These are phyloP conservation scores for Alsophila aescularia DNA, from an alignment of 2,888 invertebrate species.

Conservation along the genomic window DNA sequence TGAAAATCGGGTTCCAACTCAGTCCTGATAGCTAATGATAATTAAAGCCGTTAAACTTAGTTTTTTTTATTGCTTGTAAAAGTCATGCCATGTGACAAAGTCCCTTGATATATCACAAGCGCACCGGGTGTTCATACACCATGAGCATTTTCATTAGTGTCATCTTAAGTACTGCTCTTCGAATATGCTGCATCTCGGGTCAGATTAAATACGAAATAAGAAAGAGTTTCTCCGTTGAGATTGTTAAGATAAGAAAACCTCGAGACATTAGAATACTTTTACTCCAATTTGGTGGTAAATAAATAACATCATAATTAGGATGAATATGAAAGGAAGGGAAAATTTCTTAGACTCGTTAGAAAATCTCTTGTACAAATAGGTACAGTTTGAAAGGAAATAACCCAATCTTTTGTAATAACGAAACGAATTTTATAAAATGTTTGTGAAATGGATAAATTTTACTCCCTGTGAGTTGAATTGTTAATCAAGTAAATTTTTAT, in stretches of 20 bases:
- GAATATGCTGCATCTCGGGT: slow-evolving; percentile 44
- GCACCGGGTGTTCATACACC: neutral
- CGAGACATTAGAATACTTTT: slow-evolving; percentile 39
- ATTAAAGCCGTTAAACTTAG: too few relatives aligned
- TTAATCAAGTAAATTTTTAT: slow-evolving; percentile 10
- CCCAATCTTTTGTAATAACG: neutral
- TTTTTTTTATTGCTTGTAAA: too few relatives aligned
- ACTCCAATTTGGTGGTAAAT: slow-evolving; percentile 30
- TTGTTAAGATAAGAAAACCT: slow-evolving; percentile 51
- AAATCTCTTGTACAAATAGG: neutral
- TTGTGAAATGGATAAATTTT: slow-evolving; percentile 6
- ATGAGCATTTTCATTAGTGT: neutral
- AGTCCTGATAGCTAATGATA: too few relatives aligned
- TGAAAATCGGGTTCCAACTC: too few relatives aligned
- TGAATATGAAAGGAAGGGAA: slow-evolving; percentile 11
- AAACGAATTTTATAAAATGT: too few relatives aligned
- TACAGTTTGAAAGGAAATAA: slow-evolving; percentile 8
- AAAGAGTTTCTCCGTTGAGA: slow-evolving; percentile 57
- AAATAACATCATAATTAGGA: slow-evolving; percentile 31
- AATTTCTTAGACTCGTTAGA: slow-evolving; percentile 9
- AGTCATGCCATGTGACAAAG: too few relatives aligned
- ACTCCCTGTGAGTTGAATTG: slow-evolving; percentile 7
- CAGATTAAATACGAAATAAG: slow-evolving; percentile 57
- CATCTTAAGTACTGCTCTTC: slow-evolving; percentile 13
- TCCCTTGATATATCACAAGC: too few relatives aligned